A percentile compares a stretch with the other conserved stretches of the same genome.
These are phyloP conservation scores for Drosophila prostipennis DNA, from an alignment of 2,888 invertebrate species.

Conservation along the genomic window DNA sequence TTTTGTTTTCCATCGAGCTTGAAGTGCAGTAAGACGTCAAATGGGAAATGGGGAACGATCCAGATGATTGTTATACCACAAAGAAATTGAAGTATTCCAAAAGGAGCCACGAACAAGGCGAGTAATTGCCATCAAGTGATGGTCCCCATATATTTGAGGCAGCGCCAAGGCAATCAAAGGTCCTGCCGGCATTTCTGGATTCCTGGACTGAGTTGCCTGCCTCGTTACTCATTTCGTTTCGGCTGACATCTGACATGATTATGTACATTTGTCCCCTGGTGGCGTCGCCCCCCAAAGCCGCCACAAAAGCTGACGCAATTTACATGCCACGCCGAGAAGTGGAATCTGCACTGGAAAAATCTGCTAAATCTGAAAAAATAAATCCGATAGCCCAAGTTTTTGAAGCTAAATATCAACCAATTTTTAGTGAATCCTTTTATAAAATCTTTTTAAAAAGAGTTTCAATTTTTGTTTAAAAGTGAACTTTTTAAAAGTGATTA, in stretches of 20 bases:
- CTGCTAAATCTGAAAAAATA: too few relatives aligned
- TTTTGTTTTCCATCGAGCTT: too few relatives aligned
- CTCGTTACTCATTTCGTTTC: slow-evolving; percentile 49
- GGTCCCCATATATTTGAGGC: slow-evolving; percentile 66
- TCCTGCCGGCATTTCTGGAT: slow-evolving; percentile 43
- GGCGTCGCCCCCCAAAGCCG: slow-evolving; percentile 20
- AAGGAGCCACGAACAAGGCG: slow-evolving; percentile 54
- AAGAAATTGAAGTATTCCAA: slow-evolving; percentile 28
- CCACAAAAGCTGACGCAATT: slow-evolving; percentile 57
- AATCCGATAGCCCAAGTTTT: too few relatives aligned
- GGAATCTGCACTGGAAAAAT: slow-evolving; percentile 1
- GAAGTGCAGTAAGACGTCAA: neutral
- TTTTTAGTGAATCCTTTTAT: too few relatives aligned
- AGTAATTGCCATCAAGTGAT: slow-evolving; percentile 79
- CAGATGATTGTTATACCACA: slow-evolving; percentile 17
- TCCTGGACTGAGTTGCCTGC: slow-evolving; percentile 22
- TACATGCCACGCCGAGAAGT: slow-evolving; percentile 49
- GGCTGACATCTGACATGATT: slow-evolving; percentile 78
- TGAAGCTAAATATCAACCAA: too few relatives aligned
- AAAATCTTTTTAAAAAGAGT: too few relatives aligned
- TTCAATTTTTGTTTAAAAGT: too few relatives aligned
- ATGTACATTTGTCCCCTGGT: slow-evolving; percentile 70
- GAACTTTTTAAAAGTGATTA: too few relatives aligned
- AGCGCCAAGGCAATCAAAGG: slow-evolving; percentile 65
- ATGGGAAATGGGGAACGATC: slow-evolving; percentile 9